phyloP scores from a whole-genome alignment of 2,888 invertebrate species.

The Gortyna flavago region DNA sequence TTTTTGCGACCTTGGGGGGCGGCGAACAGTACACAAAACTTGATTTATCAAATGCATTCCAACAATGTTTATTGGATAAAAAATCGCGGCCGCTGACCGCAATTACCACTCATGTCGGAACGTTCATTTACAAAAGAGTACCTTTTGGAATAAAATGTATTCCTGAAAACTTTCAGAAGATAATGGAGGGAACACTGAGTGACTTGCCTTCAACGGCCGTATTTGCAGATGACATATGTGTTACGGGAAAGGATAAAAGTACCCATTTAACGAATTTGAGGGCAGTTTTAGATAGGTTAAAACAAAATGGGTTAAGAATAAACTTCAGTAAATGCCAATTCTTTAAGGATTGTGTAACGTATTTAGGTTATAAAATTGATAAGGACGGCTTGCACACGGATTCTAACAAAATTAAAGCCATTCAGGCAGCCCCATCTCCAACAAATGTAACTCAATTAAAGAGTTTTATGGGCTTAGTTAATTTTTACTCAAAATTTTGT shows the following conservation, averaged over 20 bases:
- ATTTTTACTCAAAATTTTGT: slow-evolving; percentile 39
- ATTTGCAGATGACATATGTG: slow-evolving; percentile 58
- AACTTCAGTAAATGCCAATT: slow-evolving; percentile 35
- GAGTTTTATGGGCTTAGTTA: slow-evolving; percentile 26
- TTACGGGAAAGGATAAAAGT: slow-evolving; percentile 37
- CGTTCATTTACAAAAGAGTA: slow-evolving; percentile 49
- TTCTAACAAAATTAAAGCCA: slow-evolving; percentile 16
- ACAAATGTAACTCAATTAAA: slow-evolving; percentile 22
- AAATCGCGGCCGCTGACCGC: slow-evolving; percentile 57
- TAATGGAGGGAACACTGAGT: slow-evolving; percentile 54
- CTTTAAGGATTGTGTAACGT: slow-evolving; percentile 9
- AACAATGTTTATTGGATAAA: slow-evolving; percentile 51
- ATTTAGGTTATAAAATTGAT: slow-evolving; percentile 20
- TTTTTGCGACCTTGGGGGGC: slow-evolving; percentile 21
- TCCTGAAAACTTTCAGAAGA: slow-evolving; percentile 63
- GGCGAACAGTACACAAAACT: slow-evolving; percentile 61
- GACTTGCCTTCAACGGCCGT: slow-evolving; percentile 44
- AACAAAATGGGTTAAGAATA: slow-evolving; percentile 34
- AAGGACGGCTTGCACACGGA: slow-evolving; percentile 7
- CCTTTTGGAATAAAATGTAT: slow-evolving; percentile 57
- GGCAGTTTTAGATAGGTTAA: slow-evolving; percentile 34
- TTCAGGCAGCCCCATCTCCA: slow-evolving; percentile 8
- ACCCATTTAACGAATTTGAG: slow-evolving; percentile 34
- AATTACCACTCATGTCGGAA: slow-evolving; percentile 61
- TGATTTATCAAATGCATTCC: slow-evolving; percentile 60